Evolutionary conservation across 2,888 invertebrate species (phyloP).

Genomic region (Dilophus febrilis): DNA sequence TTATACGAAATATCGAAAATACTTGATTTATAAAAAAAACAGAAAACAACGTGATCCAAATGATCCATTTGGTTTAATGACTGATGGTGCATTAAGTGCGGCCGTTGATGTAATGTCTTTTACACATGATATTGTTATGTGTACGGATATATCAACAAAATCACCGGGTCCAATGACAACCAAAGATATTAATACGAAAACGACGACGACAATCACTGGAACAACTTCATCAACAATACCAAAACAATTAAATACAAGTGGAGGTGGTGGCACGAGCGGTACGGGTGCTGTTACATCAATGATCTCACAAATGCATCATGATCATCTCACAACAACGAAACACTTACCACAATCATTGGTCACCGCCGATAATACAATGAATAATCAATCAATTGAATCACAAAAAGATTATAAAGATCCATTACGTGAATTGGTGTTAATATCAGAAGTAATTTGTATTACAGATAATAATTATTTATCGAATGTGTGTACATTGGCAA

Average conservation of each 20-base stretch:
- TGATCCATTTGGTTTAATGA: constrained; percentile 29
- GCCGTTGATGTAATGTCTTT: constrained; percentile 74
- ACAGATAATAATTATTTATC: constrained; percentile 26
- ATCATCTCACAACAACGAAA: not conserved
- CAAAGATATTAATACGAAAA: not conserved
- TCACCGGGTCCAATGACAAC: constrained; percentile 9
- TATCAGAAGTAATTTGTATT: constrained; percentile 30
- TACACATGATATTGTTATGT: constrained; percentile 52
- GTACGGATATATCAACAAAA: constrained; percentile 13
- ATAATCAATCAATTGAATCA: constrained; percentile 7
- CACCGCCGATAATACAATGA: constrained; percentile 1
- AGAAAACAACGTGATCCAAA: constrained; percentile 15
- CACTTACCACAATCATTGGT: too few relatives aligned
- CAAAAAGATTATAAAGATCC: constrained; percentile 33
- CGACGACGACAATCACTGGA: constrained; percentile 8
- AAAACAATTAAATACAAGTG: constrained; percentile 1
- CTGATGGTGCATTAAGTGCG: constrained; percentile 43
- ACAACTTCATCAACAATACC: not conserved
- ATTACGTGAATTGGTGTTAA: constrained; percentile 42
- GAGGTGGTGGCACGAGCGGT: constrained; percentile 5
- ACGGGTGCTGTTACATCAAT: constrained; percentile 7
- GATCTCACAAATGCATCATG: not conserved
- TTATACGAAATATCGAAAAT: constrained; percentile 5
- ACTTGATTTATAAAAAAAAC: not conserved
- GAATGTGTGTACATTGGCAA: constrained; percentile 39